phyloP scores from a whole-genome alignment of 2,888 invertebrate genomes.

The Willowsia nigromaculata region DNA sequence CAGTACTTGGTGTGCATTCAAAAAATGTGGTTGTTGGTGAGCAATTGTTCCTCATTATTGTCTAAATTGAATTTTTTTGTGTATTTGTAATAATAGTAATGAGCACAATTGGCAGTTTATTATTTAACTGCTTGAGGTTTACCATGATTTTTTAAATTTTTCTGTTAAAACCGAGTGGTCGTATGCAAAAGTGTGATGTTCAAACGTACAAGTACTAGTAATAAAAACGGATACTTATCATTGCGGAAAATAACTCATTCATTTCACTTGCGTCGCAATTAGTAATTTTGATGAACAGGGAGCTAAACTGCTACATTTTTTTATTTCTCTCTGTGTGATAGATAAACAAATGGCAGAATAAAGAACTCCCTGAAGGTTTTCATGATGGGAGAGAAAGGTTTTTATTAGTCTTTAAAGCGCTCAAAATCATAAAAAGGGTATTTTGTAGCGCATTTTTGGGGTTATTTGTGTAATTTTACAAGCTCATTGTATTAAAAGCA shows the following conservation, averaged over 20 bases:
- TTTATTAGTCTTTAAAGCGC: constrained; percentile 41
- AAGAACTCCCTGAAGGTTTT: constrained; percentile 45
- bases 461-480: constrained; percentile 48
- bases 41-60: constrained; percentile 51
- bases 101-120: constrained; percentile 60
- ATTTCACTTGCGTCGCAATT: constrained; percentile 53
- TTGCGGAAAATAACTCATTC: constrained; percentile 57
- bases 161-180: constrained; percentile 24
- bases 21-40: background rate
- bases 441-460: constrained; percentile 32
- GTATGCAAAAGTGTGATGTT: background rate
- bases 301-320: background rate
- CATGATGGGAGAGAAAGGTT: constrained; percentile 56
- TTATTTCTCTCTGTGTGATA: background rate
- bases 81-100: constrained; percentile 21
- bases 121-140: constrained; percentile 51
- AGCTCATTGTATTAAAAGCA: constrained; percentile 51
- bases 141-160: background rate
- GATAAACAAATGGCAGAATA: background rate
- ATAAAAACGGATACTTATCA: constrained; percentile 40
- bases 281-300: constrained; percentile 21
- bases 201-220: constrained; percentile 4
- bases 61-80: constrained; percentile 37
- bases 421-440: constrained; percentile 31
- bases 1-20: background rate